Percentiles rank a stretch among this genome's conserved stretches.
phyloP scores from a whole-genome alignment of 2,113 vertebrate species.

The Tringa solitaria region DNA sequence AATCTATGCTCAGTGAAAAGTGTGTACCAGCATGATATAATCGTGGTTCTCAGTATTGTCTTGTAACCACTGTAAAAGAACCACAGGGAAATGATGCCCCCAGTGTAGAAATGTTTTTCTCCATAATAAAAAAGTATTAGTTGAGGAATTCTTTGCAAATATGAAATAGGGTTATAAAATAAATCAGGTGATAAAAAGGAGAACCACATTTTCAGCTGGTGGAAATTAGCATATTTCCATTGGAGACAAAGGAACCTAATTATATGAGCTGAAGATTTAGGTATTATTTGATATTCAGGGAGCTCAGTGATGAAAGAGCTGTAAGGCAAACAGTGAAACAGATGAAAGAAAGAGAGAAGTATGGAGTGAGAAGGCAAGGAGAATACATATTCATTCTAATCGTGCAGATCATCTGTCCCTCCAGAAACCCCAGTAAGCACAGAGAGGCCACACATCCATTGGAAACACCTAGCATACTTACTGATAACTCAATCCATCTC shows the following conservation, averaged over 20 bases:
- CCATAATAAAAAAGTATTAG: not conserved
- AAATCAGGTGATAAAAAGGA: not conserved
- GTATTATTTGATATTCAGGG: not conserved
- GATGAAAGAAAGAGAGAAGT: not conserved
- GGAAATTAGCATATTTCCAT: not conserved
- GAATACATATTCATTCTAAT: not conserved
- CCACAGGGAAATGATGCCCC: accelerated
- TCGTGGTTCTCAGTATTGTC: not conserved
- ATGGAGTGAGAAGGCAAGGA: not conserved
- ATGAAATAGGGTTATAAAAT: not conserved
- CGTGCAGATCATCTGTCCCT: not conserved
- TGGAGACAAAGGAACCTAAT: not conserved
- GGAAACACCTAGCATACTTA: not conserved
- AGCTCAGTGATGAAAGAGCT: not conserved
- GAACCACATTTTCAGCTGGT: not conserved
- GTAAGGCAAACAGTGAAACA: not conserved
- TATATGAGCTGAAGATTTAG: not conserved
- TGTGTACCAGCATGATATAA: not conserved
- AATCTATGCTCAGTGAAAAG: not conserved
- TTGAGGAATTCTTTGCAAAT: not conserved
- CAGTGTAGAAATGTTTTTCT: not conserved
- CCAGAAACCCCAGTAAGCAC: not conserved
- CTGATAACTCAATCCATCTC: not conserved
- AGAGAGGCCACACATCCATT: not conserved
- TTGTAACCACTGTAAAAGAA: not conserved